A percentile compares a stretch with the other conserved stretches of the same genome.
Evolutionary conservation across 2,888 invertebrate species (phyloP).

Genomic region (Clanis bilineata): DNA sequence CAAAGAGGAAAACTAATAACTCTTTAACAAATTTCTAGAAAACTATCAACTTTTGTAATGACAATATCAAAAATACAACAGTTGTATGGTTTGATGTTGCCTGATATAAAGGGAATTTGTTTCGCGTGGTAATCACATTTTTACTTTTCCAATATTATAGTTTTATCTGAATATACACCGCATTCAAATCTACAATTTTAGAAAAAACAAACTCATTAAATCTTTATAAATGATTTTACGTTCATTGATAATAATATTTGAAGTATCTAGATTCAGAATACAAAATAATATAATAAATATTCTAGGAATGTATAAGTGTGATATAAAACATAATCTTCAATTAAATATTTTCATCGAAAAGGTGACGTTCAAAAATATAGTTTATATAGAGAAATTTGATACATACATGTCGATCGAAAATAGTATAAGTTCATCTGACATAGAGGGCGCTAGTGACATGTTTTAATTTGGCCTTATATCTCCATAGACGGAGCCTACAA

Average conservation of each 20-base stretch:
- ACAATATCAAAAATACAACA: too few relatives aligned
- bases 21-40: too few relatives aligned
- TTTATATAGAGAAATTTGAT: neutral
- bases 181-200: too few relatives aligned
- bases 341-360: slow-evolving; percentile 4
- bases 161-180: too few relatives aligned
- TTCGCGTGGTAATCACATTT: too few relatives aligned
- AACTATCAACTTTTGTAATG: too few relatives aligned
- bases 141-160: too few relatives aligned
- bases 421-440: neutral
- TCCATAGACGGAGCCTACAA: neutral
- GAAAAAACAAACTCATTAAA: too few relatives aligned
- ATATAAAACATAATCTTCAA: slow-evolving; percentile 27
- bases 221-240: neutral
- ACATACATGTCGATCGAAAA: slow-evolving; percentile 4
- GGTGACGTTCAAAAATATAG: neutral
- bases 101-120: too few relatives aligned
- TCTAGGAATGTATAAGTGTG: slow-evolving; percentile 54
- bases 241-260: neutral
- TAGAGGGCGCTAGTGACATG: neutral
- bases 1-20: too few relatives aligned
- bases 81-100: too few relatives aligned
- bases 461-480: neutral
- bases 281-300: slow-evolving; percentile 51
- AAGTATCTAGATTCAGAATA: slow-evolving; percentile 25